Evolutionary conservation across 1,140 invertebrate species (phyloP), one percentile per base, ranked within the genome.

Genomic region (Teleopsis dalmanni): DNA sequence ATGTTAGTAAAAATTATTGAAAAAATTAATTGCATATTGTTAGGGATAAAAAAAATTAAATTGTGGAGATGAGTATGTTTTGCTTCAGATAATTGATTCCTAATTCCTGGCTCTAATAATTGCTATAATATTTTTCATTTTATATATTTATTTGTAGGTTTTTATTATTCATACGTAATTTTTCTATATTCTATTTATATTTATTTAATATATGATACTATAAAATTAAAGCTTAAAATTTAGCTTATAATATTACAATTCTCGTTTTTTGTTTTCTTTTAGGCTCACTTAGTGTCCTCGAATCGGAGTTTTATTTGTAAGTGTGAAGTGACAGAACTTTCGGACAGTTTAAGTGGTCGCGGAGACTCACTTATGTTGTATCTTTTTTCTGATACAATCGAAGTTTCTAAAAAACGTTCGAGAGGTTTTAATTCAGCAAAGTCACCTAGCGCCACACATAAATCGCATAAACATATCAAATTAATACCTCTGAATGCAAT

Each of bases 341-440:
- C 86, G 40, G 91, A 95, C 60, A 82, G 81, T 27, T 72, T 95
- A 25, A 86, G 85, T 55, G 87, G 89, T 8, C 82, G 90, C 56
- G 90, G 91, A 21, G 88, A 93, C 63, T 82, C 84, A 54, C 75
- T 98, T 13, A 83, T 92, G 29, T 70, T 98, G 25, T 95, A 95
- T 70, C 75, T 98, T 1, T 97, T 97, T 69, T 91, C 88, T 22
- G 94, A 98, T 74, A 87, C 88, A 51, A 78, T 97, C 58, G 91
- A 95, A 75, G 88, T 95, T 62, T 86, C 84, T 74, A 95, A 95
- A 68, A 86, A 88, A 68, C 78, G 87, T 62, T 88, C 84, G 16
- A 87, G 87, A 67, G 80, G 78, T 22, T 83, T 85, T 43, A 84
- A 83, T 54, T 80, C 79, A 5, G 60, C 72, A 25, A 84, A 84